Base-by-base conservation (phyloP, 2,888 invertebrate species). In the Plemyria rubiginata region DNA sequence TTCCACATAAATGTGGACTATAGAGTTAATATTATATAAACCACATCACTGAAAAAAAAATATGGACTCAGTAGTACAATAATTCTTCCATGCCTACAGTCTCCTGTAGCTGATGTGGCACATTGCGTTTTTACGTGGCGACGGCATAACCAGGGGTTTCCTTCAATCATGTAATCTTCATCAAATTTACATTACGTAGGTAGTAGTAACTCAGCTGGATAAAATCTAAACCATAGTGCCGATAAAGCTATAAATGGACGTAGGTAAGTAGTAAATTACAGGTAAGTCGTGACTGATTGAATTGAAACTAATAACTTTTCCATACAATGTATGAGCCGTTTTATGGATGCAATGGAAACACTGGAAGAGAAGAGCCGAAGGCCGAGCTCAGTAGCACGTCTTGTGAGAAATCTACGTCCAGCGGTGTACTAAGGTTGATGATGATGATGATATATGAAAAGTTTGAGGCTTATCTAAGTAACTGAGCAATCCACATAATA, bases 401-500 rank as follows among this genome's bases (percentile, higher is more conserved):
- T n/a, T n/a, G n/a, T n/a, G n/a, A n/a, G n/a, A n/a, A n/a, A n/a
- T n/a, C n/a, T n/a, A n/a, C n/a, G n/a, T n/a, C n/a, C n/a, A n/a
- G n/a, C n/a, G n/a, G n/a, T n/a, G n/a, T n/a, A n/a, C n/a, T n/a
- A n/a, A n/a, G n/a, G n/a, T n/a, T n/a, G n/a, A n/a, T n/a, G n/a
- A n/a, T n/a, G n/a, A n/a, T n/a, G n/a, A n/a, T n/a, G n/a, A n/a
- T n/a, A n/a, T n/a, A n/a, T n/a, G n/a, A n/a, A n/a, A n/a, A n/a
- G n/a, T n/a, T 2, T 38, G 36, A 43, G 9, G 16, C 15, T 43
- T 43, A 15, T 15, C 43, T 43, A 15, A 43, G 15, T 15, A 43
- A 16, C 15, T 43, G 41, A 41, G 53, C 58, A 32, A 65, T 71
- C 73, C 75, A 71, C 73, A 75, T 77, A 75, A 76, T 65, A 73